Evolutionary conservation across 1,140 invertebrate species (phyloP).

Genomic region (Linepithema humile): DNA sequence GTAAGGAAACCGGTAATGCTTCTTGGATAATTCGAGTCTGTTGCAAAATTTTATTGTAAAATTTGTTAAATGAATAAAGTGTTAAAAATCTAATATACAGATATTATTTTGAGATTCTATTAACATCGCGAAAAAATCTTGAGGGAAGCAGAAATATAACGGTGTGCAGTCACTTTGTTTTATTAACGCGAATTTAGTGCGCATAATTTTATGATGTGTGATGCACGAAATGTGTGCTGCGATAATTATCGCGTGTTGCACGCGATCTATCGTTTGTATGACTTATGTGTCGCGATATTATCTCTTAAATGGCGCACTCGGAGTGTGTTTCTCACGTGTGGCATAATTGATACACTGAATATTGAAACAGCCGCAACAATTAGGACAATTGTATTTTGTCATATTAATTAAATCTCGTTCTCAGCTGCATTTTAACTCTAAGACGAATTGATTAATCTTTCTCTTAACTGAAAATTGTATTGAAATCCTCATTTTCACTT

Average conservation of each 20-base stretch:
- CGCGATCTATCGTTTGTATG: slow-evolving; percentile 30
- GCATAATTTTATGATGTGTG: slow-evolving; percentile 47
- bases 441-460: not conserved
- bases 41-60: not conserved
- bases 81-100: not conserved
- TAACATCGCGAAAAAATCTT: not conserved
- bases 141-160: not conserved
- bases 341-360: slow-evolving; percentile 44
- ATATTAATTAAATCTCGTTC: not conserved
- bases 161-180: slow-evolving; percentile 10
- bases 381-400: not conserved
- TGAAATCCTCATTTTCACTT: not conserved
- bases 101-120: not conserved
- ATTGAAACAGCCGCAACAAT: slow-evolving; percentile 25
- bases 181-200: slow-evolving; percentile 40
- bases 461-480: not conserved
- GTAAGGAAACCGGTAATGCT: not conserved
- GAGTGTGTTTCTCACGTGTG: slow-evolving; percentile 29
- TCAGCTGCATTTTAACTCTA: not conserved
- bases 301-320: slow-evolving; percentile 19
- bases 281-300: slow-evolving; percentile 23
- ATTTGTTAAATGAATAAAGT: not conserved
- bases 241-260: slow-evolving; percentile 53
- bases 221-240: slow-evolving; percentile 8
- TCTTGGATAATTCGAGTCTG: not conserved